Evolutionary conservation across 2,888 invertebrate genomes (phyloP), one percentile per base, ranked within the genome.

Genomic region (Nomada hirtipes): DNA sequence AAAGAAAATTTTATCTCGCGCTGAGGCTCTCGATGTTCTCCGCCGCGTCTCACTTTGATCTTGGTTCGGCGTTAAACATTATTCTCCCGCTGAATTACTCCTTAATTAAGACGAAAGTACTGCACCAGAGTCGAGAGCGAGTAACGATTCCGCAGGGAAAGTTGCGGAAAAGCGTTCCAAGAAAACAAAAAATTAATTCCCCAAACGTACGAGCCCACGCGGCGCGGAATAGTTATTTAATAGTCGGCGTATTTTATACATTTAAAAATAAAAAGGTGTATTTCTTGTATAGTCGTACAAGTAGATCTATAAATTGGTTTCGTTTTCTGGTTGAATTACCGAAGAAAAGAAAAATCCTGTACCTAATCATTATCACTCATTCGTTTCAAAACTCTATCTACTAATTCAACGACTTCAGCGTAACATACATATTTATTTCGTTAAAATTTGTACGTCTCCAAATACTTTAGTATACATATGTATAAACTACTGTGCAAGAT

Each of bases 51-150:
- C 63, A 65, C 86, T 86, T 86, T 86, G 85, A 86, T 86, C 85
- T 80, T 29, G 53, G 47, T 13, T 57, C 60, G 50, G 60, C 53
- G 77, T 65, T 78, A 69, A 83, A 77, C 76, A 74, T 82, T 79
- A 63, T 79, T 67, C 80, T 75, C 44, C 64, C 76, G 68, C 60
- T 80, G 83, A 85, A 86, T 86, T 85, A 85, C 85, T 79, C 67
- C 76, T 80, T 85, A 86, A 86, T 86, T 86, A 86, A 82, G 85
- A 79, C 76, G 72, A 80, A 65, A 76, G 53, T 67, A 69, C 68
- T 26, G 59, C 1, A 2, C 26, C 23, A 59, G 50, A 36, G 76
- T 64, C 26, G 59, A 64, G 60, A 60, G 47, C 67, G 60, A 60
- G 63, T 73, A 59, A 68, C 59, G 78, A 69, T 73, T 59, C 53